phyloP scores from a whole-genome alignment of 2,113 vertebrate genomes.

The Rutilus rutilus region DNA sequence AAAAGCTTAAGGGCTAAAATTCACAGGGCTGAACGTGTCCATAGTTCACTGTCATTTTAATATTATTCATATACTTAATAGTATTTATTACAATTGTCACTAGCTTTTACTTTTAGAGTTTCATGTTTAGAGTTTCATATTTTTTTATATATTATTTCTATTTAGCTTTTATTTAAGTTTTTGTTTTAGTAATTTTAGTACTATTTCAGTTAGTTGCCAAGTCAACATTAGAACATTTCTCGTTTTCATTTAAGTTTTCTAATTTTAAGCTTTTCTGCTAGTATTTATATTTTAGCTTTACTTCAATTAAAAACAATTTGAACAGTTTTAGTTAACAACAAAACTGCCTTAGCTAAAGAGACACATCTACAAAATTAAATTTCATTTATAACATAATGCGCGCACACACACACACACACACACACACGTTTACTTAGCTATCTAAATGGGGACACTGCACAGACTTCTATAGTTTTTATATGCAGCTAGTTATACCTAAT shows the following conservation, averaged over 20 bases:
- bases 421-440: not conserved
- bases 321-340: not conserved
- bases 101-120: not conserved
- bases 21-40: not conserved
- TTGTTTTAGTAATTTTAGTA: not conserved
- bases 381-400: not conserved
- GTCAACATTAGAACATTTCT: too few species aligned
- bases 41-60: not conserved
- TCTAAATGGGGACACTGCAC: too few species aligned
- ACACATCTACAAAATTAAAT: not conserved
- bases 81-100: not conserved
- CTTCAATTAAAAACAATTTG: not conserved
- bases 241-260: not conserved
- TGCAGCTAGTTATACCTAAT: too few species aligned
- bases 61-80: not conserved
- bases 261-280: not conserved
- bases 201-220: not conserved
- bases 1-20: not conserved
- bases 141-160: not conserved
- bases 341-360: not conserved
- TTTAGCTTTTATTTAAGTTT: not conserved
- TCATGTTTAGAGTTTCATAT: not conserved
- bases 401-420: not conserved
- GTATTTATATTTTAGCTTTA: not conserved
- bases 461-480: too few species aligned